Evolutionary conservation across 2,113 vertebrate genomes (phyloP).

Genomic region (Melozone crissalis): DNA sequence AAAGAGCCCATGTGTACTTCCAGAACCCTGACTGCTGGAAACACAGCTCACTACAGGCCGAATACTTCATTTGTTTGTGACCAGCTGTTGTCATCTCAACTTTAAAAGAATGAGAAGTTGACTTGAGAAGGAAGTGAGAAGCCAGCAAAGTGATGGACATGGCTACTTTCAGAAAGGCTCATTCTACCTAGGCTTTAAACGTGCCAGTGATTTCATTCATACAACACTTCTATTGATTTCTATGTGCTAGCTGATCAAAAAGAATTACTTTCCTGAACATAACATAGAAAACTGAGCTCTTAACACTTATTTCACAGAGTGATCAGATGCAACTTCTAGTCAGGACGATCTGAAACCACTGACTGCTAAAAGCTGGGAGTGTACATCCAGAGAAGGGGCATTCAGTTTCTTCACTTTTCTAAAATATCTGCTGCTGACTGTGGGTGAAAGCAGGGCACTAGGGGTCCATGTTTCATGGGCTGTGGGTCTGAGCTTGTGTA

Average conservation of each 20-base stretch:
- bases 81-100: not conserved
- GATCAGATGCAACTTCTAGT: not conserved
- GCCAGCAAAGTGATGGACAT: not conserved
- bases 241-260: not conserved
- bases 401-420: not conserved
- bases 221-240: not conserved
- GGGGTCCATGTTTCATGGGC: not conserved
- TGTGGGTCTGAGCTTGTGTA: not conserved
- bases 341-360: not conserved
- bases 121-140: not conserved
- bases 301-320: not conserved
- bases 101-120: not conserved
- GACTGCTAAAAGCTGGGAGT: not conserved
- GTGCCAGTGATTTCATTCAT: not conserved
- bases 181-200: not conserved
- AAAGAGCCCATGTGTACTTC: not conserved
- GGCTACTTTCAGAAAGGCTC: not conserved
- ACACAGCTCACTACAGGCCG: not conserved
- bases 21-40: not conserved
- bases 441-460: not conserved
- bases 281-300: not conserved
- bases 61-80: not conserved
- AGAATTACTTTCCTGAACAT: not conserved
- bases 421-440: accelerated
- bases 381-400: not conserved